Conservation (phyloP, 2,113 vertebrate species). For the Procavia capensis region DNA sequence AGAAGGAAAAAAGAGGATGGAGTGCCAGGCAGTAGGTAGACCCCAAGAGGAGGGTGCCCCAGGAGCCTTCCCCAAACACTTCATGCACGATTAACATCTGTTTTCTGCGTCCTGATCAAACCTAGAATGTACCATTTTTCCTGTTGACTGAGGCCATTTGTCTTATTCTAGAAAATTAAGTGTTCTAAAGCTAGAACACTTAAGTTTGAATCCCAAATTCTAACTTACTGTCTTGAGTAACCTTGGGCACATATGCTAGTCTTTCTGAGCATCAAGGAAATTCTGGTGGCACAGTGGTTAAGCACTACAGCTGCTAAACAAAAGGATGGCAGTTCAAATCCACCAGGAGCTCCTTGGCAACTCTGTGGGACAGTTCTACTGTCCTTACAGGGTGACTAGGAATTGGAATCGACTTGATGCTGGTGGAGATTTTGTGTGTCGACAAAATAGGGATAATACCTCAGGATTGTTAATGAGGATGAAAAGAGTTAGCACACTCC, state of each 20-base stretch:
- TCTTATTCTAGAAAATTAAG: constrained; percentile 32
- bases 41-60: background rate
- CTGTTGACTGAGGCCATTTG: background rate
- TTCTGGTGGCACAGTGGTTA: too few relatives aligned
- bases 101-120: background rate
- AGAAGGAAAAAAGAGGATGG: constrained; percentile 34
- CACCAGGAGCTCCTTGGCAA: too few relatives aligned
- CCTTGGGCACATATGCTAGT: background rate
- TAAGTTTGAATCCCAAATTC: constrained; percentile 21
- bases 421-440: too few relatives aligned
- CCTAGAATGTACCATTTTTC: background rate
- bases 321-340: too few relatives aligned
- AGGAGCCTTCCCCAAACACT: background rate
- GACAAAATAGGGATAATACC: background rate
- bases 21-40: constrained; percentile 1
- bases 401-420: too few relatives aligned
- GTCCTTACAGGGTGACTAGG: too few relatives aligned
- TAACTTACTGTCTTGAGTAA: constrained; percentile 35
- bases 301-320: too few relatives aligned
- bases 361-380: too few relatives aligned
- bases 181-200: constrained; percentile 12
- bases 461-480: background rate
- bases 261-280: background rate
- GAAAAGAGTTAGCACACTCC: background rate
- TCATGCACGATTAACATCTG: background rate